phyloP scores from a whole-genome alignment of 1,140 invertebrate genomes.

The Drosophila kurseongensis region DNA sequence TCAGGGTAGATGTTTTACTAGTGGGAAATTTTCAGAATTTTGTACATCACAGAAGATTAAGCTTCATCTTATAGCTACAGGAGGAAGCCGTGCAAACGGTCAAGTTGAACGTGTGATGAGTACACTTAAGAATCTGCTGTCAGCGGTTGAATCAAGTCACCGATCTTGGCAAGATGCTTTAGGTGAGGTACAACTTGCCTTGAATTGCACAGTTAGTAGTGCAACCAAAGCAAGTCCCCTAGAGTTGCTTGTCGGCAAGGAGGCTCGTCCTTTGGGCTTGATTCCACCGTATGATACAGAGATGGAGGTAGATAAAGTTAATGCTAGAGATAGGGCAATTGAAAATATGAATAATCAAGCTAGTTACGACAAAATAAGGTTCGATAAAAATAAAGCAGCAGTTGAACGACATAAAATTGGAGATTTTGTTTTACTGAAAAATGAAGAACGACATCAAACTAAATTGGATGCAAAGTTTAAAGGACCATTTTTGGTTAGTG shows the following conservation, averaged over 20 bases:
- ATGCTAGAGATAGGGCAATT: constrained; percentile 23
- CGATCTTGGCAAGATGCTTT: no score
- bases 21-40: constrained; percentile 2
- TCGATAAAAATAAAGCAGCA: constrained; percentile 25
- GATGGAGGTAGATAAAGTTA: constrained; percentile 1
- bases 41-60: constrained; percentile 15
- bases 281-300: no score
- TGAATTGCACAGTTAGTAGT: no score
- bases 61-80: constrained; percentile 21
- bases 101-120: constrained; percentile 19
- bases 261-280: no score
- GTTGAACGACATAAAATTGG: constrained; percentile 9
- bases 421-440: constrained; percentile 21
- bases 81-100: constrained; percentile 24
- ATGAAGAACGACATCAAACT: constrained; percentile 18
- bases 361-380: constrained; percentile 20
- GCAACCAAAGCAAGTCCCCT: no score
- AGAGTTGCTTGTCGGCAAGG: no score
- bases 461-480: constrained; percentile 15
- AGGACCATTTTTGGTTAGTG: constrained; percentile 7
- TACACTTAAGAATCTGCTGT: no score
- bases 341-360: constrained; percentile 19
- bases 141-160: no score
- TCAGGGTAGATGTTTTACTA: constrained; percentile 10
- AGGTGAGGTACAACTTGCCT: no score